Evolutionary conservation across 1,140 invertebrate species (phyloP).

Genomic region (Drosophila mauritiana): DNA sequence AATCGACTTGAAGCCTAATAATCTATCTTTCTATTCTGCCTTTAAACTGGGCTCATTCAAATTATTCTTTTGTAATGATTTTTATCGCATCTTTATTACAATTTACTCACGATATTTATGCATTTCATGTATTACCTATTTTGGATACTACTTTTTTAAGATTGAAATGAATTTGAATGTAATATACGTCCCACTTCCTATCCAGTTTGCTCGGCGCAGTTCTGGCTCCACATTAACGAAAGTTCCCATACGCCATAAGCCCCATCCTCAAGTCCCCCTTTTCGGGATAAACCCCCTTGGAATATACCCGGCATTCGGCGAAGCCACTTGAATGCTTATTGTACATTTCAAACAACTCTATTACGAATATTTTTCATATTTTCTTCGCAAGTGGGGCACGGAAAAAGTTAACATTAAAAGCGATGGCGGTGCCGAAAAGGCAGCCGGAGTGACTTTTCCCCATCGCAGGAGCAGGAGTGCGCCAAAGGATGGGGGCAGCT

Average conservation of each 20-base stretch:
- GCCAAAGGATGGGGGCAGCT: slow-evolving; percentile 1
- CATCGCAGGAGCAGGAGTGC: not conserved
- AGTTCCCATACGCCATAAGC: slow-evolving; percentile 21
- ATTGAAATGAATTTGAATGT: not conserved
- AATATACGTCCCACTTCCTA: slow-evolving; percentile 24
- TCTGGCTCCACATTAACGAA: slow-evolving; percentile 51
- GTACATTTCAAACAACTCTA: slow-evolving; percentile 83
- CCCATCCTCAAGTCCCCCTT: not conserved
- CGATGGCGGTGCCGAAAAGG: slow-evolving; percentile 70
- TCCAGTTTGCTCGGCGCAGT: slow-evolving; percentile 10
- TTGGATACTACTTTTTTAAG: too few species aligned
- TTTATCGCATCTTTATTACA: too few species aligned
- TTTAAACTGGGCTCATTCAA: too few species aligned
- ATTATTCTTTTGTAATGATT: too few species aligned
- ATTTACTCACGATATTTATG: too few species aligned
- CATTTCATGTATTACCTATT: too few species aligned
- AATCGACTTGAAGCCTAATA: too few species aligned
- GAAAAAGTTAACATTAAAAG: slow-evolving; percentile 78
- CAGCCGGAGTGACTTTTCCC: slow-evolving; percentile 30
- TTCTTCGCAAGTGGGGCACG: slow-evolving; percentile 59
- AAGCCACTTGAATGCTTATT: slow-evolving; percentile 81
- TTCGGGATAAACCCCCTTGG: slow-evolving; percentile 10
- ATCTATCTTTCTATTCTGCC: too few species aligned
- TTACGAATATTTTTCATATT: slow-evolving; percentile 83
- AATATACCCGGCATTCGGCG: slow-evolving; percentile 49